Base-by-base conservation (phyloP, 1,140 invertebrate genomes). In the Caligus rogercresseyi region DNA sequence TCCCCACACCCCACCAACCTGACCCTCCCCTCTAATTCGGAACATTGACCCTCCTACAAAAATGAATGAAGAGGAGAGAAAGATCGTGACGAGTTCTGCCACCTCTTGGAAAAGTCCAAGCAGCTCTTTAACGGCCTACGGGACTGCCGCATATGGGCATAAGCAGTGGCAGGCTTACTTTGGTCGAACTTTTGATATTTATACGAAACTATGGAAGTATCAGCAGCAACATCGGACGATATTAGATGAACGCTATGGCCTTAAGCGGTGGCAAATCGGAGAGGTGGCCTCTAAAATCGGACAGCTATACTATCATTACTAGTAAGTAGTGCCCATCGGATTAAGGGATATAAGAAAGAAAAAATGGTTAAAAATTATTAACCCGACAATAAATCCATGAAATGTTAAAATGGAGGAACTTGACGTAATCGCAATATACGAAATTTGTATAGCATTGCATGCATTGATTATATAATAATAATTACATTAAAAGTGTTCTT, bases 211-310 rank as follows among this genome's bases (percentile, higher is more conserved):
- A 53, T 98, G 93, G 93, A 96, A 95, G 74, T 98, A 92, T 75
- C 93, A 98, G 74, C 92, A 96, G 73, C 89, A 95, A 74, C 89
- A 97, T 76, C 82, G 92, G 74, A 83, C 80, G 73, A 53, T 66
- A 16, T 51, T 54, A 23, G 63, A 66, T 21, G 18, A 15, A 66
- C 94, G 94, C 75, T 97, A 96, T 76, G 89, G 89, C 18, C 75
- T 98, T 66, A 97, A 97, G 70, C 76, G 93, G 67, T 98, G 92
- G 92, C 93, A 98, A 77, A 97, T 98, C 69, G 93, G 93, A 56
- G 93, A 98, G 77, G 94, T 98, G 66, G 93, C 93, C 14, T 95
- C 90, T 13, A 97, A 97, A 79, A 98, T 97, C 73, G 93, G 92
- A 65, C 93, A 98, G 75, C 82, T 98, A 18, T 97, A 97, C 76